Conservation (phyloP, 1,140 invertebrate genomes). For the Calephelis nemesis region DNA sequence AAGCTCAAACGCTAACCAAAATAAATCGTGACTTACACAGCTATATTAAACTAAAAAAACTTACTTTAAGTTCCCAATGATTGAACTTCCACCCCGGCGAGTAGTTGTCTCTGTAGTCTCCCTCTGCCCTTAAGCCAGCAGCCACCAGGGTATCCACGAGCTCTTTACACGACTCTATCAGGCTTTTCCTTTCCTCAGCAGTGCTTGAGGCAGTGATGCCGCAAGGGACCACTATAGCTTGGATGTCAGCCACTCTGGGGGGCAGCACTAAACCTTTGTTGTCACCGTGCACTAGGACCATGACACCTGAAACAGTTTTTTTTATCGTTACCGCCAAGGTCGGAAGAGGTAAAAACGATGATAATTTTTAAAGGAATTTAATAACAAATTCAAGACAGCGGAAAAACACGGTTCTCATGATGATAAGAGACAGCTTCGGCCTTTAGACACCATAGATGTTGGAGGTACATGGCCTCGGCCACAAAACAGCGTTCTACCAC, state of each 20-base stretch:
- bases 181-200: conserved; percentile 83
- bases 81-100: conserved; percentile 99
- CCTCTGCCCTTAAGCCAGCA: conserved; percentile 85
- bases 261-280: conserved; percentile 97
- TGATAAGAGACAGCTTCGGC: too few species aligned
- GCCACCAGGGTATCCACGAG: conserved; percentile 82
- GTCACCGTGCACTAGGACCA: conserved; percentile 98
- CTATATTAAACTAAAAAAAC: conserved; percentile 1
- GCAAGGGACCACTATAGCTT: conserved; percentile 96
- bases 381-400: too few species aligned
- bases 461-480: too few species aligned
- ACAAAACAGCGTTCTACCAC: too few species aligned
- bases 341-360: background rate
- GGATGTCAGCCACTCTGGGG: conserved; percentile 91
- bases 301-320: conserved; percentile 83
- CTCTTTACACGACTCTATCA: conserved; percentile 87
- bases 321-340: background rate
- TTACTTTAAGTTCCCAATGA: conserved; percentile 98
- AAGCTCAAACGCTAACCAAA: background rate
- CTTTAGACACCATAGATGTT: too few species aligned
- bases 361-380: background rate
- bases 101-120: conserved; percentile 96
- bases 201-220: conserved; percentile 93
- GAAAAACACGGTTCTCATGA: too few species aligned
- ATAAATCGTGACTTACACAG: background rate